Evolutionary conservation across 1,140 invertebrate genomes (phyloP).

Genomic region (Zaprionus gabonicus): DNA sequence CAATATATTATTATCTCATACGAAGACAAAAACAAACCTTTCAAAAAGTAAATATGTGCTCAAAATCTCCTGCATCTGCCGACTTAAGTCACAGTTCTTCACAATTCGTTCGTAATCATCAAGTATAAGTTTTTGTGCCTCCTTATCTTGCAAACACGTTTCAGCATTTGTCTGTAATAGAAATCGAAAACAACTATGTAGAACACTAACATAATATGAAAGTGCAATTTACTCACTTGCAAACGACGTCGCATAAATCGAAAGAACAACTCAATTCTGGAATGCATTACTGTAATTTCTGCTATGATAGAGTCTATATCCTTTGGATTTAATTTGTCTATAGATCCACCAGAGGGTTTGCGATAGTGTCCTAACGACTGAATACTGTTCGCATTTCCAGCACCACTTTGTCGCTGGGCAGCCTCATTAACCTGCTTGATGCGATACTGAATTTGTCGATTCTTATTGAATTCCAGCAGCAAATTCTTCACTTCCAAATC

Average conservation of each 20-base stretch:
- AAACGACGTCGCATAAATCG: constrained; percentile 93
- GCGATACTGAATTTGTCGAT: constrained; percentile 89
- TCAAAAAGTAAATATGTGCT: constrained; percentile 96
- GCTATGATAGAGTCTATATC: constrained; percentile 94
- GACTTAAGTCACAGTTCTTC: constrained; percentile 91
- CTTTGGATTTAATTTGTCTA: constrained; percentile 91
- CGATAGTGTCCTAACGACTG: constrained; percentile 82
- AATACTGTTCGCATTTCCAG: constrained; percentile 51
- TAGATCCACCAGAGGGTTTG: constrained; percentile 82
- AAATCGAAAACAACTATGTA: not conserved
- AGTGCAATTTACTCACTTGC: constrained; percentile 86
- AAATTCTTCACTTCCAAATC: constrained; percentile 90
- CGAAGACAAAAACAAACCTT: constrained; percentile 85
- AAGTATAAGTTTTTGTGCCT: constrained; percentile 86
- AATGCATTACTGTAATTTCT: constrained; percentile 96
- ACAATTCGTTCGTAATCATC: constrained; percentile 89
- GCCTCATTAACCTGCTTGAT: constrained; percentile 88
- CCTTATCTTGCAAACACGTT: constrained; percentile 85
- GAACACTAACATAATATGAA: not conserved
- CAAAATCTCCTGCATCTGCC: constrained; percentile 95
- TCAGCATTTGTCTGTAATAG: constrained; percentile 88
- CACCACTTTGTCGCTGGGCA: constrained; percentile 81
- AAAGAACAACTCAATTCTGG: constrained; percentile 95
- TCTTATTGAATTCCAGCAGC: constrained; percentile 91
- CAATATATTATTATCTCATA: not conserved